Evolutionary conservation across 1,140 invertebrate species (phyloP).

Genomic region (Sesamia nonagrioides): DNA sequence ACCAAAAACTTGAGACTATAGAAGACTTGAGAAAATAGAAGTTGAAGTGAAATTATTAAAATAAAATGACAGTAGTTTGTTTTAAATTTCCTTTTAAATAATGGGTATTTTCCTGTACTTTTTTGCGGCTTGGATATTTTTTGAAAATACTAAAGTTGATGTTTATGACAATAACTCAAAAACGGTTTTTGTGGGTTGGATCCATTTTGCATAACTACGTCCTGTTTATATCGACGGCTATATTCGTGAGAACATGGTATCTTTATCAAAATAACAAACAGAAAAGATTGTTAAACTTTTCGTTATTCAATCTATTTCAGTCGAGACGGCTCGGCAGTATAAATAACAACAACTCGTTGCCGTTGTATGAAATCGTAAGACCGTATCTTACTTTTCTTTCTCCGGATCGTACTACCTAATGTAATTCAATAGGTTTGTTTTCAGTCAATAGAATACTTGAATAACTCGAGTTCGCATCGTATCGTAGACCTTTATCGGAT

Average conservation of each 20-base stretch:
- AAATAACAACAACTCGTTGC: constrained; percentile 42
- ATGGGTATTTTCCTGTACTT: no score
- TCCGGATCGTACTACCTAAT: constrained; percentile 38
- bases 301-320: constrained; percentile 17
- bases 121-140: no score
- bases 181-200: no score
- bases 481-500: constrained; percentile 66
- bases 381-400: constrained; percentile 46
- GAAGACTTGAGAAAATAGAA: no score
- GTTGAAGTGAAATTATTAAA: no score
- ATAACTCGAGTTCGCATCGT: constrained; percentile 64
- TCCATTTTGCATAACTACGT: no score
- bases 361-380: constrained; percentile 43
- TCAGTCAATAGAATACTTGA: constrained; percentile 55
- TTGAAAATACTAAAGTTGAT: no score
- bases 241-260: neutral
- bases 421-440: constrained; percentile 50
- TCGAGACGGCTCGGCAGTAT: constrained; percentile 9
- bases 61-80: no score
- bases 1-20: no score
- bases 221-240: neutral
- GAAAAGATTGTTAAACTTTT: constrained; percentile 25
- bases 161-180: no score
- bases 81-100: no score
- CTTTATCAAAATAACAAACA: neutral